Percentiles rank a stretch among this genome's conserved stretches.
Conservation (phyloP, 2,888 invertebrate species). For the Cacoxenus indagator region DNA sequence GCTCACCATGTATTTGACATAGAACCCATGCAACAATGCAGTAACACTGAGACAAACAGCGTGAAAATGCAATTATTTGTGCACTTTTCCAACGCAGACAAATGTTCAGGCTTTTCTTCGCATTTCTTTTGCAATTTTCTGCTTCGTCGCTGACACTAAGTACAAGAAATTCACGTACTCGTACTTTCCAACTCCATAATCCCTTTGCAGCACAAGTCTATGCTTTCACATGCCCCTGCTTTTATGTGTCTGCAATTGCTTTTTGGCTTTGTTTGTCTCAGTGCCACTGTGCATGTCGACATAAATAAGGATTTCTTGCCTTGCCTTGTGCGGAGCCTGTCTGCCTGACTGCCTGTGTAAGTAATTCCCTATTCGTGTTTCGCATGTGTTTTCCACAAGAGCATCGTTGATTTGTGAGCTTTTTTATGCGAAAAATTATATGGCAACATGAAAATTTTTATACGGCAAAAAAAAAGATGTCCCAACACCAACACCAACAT, state of each 20-base stretch:
- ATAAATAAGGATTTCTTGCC: slow-evolving; percentile 19
- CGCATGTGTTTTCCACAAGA: background rate
- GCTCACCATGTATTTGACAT: background rate
- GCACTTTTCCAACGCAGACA: slow-evolving; percentile 6
- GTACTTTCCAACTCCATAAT: background rate
- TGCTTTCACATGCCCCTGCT: background rate
- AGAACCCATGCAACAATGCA: background rate
- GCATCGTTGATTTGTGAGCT: background rate
- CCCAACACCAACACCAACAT: background rate
- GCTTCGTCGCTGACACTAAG: slow-evolving; percentile 24
- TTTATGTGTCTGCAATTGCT: background rate
- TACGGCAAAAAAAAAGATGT: background rate
- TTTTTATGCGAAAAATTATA: background rate
- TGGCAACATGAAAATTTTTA: background rate
- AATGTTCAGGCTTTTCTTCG: slow-evolving; percentile 1
- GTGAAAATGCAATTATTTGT: slow-evolving; percentile 21
- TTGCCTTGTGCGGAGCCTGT: background rate
- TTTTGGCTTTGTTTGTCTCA: slow-evolving; percentile 9
- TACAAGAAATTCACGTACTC: background rate
- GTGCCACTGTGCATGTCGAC: background rate
- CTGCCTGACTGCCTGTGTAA: background rate
- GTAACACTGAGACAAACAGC: slow-evolving; percentile 10
- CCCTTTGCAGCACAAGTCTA: background rate
- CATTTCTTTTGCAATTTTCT: slow-evolving; percentile 23
- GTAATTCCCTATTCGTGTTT: background rate